A percentile compares a stretch with the other conserved stretches of the same genome.
Evolutionary conservation across 1,140 invertebrate species (phyloP).

Genomic region (Drosophila teissieri): DNA sequence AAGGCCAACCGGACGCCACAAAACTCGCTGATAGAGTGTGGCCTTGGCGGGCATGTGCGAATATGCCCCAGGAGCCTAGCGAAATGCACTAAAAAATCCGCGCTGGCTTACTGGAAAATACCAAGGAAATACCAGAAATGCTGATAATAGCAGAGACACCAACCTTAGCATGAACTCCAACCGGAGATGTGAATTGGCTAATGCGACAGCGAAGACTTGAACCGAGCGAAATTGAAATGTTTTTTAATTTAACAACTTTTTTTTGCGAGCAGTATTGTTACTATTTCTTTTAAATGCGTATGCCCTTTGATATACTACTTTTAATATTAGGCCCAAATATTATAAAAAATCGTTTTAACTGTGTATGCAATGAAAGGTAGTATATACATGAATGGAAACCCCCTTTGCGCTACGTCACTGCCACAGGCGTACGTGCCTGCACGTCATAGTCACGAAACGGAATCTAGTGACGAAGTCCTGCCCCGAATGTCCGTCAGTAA

Average conservation of each 20-base stretch:
- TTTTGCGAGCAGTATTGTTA: too few relatives aligned
- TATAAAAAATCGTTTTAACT: too few relatives aligned
- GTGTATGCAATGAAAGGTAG: background rate
- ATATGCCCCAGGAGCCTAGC: background rate
- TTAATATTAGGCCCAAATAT: too few relatives aligned
- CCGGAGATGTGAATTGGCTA: background rate
- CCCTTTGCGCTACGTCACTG: background rate
- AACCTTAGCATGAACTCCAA: background rate
- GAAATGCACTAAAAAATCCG: constrained; percentile 2
- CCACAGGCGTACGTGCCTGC: constrained; percentile 59
- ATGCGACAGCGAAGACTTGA: background rate
- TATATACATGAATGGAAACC: too few relatives aligned
- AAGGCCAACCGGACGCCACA: constrained; percentile 12
- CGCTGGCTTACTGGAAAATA: background rate
- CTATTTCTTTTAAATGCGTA: too few relatives aligned
- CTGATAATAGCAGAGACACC: background rate
- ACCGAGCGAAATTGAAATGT: background rate
- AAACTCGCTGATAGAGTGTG: constrained; percentile 7
- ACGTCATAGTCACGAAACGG: constrained; percentile 63
- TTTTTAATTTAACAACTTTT: background rate
- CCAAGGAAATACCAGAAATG: background rate
- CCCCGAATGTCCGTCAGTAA: constrained; percentile 8
- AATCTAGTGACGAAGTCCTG: constrained; percentile 36
- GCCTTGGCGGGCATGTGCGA: background rate
- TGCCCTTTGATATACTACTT: too few relatives aligned